These are phyloP conservation scores for Rosalia funebris DNA, from an alignment of 2,888 invertebrate genomes.

Conservation along the genomic window DNA sequence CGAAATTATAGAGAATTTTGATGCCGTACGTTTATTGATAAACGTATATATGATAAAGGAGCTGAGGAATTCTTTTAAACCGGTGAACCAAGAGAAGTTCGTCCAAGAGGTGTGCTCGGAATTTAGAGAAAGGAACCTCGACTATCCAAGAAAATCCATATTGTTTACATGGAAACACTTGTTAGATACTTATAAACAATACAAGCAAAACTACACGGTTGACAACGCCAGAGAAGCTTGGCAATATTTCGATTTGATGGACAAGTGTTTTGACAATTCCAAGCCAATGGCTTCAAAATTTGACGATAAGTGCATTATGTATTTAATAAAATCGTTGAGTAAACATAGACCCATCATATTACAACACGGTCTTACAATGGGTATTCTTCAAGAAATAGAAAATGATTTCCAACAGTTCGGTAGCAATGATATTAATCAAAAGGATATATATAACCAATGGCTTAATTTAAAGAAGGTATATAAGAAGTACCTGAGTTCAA, in stretches of 20 bases:
- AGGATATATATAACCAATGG: constrained; percentile 35
- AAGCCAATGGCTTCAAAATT: constrained; percentile 1
- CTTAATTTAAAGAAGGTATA: constrained; percentile 29
- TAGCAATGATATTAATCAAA: constrained; percentile 34
- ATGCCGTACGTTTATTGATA: constrained; percentile 2
- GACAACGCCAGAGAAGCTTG: not conserved
- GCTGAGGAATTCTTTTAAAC: not conserved
- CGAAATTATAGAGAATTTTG: constrained; percentile 18
- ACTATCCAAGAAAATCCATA: not conserved
- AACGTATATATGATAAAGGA: constrained; percentile 10
- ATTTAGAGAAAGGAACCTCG: not conserved
- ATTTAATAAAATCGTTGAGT: not conserved
- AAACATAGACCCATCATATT: not conserved
- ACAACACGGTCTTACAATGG: constrained; percentile 12
- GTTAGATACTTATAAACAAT: constrained; percentile 14
- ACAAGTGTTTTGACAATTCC: constrained; percentile 10
- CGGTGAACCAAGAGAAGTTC: constrained; percentile 13
- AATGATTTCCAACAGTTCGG: constrained; percentile 29
- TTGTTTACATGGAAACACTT: constrained; percentile 14
- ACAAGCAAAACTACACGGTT: constrained; percentile 8
- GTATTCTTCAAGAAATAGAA: constrained; percentile 23
- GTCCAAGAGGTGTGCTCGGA: not conserved
- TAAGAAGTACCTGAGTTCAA: constrained; percentile 14
- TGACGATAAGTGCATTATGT: not conserved
- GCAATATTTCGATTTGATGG: constrained; percentile 15